phyloP scores from a whole-genome alignment of 2,113 vertebrate genomes.

The Microtus ochrogaster region DNA sequence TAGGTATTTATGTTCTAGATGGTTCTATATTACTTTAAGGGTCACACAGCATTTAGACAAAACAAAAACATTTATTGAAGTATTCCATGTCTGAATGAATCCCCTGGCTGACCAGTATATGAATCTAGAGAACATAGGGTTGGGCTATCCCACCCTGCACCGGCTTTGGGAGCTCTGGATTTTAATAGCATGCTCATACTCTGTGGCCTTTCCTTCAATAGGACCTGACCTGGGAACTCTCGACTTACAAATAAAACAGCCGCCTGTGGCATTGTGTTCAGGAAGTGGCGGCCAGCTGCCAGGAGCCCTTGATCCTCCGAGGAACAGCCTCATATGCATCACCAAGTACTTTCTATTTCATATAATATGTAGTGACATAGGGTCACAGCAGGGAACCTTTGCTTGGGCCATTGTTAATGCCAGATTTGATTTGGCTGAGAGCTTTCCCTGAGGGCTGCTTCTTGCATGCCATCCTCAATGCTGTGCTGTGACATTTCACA shows the following conservation, averaged over 20 bases:
- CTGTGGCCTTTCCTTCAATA: slow-evolving; percentile 8
- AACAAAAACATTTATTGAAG: neutral
- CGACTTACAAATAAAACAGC: neutral
- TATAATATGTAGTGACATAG: slow-evolving; percentile 13
- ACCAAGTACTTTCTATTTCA: slow-evolving; percentile 25
- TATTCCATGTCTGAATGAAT: slow-evolving; percentile 14
- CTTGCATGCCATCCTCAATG: neutral
- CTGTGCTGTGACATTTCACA: neutral
- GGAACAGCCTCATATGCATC: neutral
- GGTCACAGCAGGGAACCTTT: neutral
- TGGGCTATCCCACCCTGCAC: neutral
- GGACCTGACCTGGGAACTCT: neutral
- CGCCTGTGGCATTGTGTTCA: rapidly evolving
- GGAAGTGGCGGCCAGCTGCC: neutral
- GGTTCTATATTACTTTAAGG: neutral
- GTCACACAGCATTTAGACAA: neutral
- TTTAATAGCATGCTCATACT: neutral
- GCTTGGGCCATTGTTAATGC: neutral
- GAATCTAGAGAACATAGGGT: neutral
- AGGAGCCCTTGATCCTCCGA: neutral
- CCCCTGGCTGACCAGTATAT: neutral
- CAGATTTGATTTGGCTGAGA: slow-evolving; percentile 45
- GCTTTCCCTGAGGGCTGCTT: neutral
- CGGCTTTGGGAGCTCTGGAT: neutral
- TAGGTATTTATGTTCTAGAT: neutral